Evolutionary conservation across 2,113 vertebrate species (phyloP).

Genomic region (Phrynosoma blainvillii): DNA sequence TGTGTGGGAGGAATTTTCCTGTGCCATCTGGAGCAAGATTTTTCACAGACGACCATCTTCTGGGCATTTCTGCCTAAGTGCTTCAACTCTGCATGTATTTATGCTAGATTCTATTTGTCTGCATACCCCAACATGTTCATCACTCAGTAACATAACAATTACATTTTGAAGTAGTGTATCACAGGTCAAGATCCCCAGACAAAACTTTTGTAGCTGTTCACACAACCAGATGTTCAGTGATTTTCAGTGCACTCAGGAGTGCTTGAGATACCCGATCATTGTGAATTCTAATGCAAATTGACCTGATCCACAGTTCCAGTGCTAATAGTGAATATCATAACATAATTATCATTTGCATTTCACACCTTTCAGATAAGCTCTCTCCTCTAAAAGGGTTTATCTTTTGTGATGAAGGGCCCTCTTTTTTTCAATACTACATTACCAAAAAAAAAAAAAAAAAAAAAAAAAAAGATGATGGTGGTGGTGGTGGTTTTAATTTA

Average conservation of each 20-base stretch:
- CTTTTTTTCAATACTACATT: conserved; percentile 14
- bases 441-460: not conserved
- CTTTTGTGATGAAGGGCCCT: not conserved
- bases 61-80: too few species aligned
- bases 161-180: not conserved
- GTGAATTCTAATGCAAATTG: not conserved
- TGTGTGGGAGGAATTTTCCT: too few species aligned
- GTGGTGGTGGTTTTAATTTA: too few species aligned
- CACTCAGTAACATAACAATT: not conserved
- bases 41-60: too few species aligned
- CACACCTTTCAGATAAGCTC: not conserved
- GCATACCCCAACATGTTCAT: not conserved
- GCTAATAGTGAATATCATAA: not conserved
- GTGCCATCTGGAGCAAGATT: too few species aligned
- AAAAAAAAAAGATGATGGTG: too few species aligned
- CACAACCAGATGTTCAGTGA: not conserved
- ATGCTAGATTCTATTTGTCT: too few species aligned
- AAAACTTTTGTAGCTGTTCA: not conserved
- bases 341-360: not conserved
- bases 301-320: not conserved
- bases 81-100: too few species aligned
- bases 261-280: not conserved
- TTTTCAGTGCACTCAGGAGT: not conserved
- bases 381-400: not conserved
- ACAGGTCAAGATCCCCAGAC: not conserved